Percentiles rank a stretch among this genome's conserved stretches.
Conservation (phyloP, 2,797 vertebrate species). For the Eospalax fontanierii region DNA sequence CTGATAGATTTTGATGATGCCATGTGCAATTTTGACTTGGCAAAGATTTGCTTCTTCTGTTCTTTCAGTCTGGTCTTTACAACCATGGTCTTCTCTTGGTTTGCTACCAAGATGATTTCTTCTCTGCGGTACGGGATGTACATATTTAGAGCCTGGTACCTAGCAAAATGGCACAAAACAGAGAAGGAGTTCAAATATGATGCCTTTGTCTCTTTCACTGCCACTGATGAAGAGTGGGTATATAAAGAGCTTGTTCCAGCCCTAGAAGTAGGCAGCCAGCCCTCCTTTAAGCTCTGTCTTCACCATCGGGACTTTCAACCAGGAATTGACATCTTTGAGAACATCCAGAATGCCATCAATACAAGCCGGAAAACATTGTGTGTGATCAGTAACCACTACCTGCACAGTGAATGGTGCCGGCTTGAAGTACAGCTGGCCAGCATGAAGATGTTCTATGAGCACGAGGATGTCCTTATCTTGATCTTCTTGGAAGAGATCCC, state of each 20-base stretch:
- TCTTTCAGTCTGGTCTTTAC: constrained; percentile 89
- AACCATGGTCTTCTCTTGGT: constrained; percentile 89
- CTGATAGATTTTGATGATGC: constrained; percentile 92
- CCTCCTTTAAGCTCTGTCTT: constrained; percentile 90
- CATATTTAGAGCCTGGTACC: constrained; percentile 92
- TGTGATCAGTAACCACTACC: constrained; percentile 93
- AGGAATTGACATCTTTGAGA: constrained; percentile 91
- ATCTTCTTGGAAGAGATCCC: constrained; percentile 93
- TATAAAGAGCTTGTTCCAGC: constrained; percentile 91
- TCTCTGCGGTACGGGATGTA: constrained; percentile 92
- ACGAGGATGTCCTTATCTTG: constrained; percentile 93
- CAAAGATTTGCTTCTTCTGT: constrained; percentile 88
- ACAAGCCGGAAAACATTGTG: constrained; percentile 94
- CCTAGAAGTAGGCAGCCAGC: constrained; percentile 88
- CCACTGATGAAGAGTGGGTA: constrained; percentile 93
- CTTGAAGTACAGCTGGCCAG: constrained; percentile 95
- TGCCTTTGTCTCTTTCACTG: constrained; percentile 95
- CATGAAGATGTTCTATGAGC: constrained; percentile 94
- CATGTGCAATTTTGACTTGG: constrained; percentile 92
- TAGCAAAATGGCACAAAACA: constrained; percentile 90
- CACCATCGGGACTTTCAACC: constrained; percentile 92
- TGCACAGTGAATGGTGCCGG: constrained; percentile 95
- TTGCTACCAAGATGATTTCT: constrained; percentile 92
- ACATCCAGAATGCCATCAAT: constrained; percentile 94
- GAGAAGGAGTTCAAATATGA: constrained; percentile 92